phyloP scores from a whole-genome alignment of 1,140 invertebrate species.

The Condylostylus longicornis region DNA sequence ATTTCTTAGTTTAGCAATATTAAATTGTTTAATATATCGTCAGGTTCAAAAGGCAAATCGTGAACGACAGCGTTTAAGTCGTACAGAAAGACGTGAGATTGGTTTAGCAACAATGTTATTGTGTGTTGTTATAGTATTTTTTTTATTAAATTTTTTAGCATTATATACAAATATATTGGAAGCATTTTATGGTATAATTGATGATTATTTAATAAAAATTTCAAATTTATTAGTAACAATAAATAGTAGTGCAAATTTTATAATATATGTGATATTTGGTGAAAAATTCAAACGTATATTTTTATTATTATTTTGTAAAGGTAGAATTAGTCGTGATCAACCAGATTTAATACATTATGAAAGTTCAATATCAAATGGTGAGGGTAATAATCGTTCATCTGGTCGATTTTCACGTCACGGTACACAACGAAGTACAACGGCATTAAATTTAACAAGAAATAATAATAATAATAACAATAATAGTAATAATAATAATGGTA shows the following conservation, averaged over 20 bases:
- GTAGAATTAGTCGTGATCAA: conserved; percentile 43
- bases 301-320: conserved; percentile 68
- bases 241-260: conserved; percentile 93
- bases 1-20: conserved; percentile 63
- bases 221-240: conserved; percentile 89
- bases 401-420: conserved; percentile 47
- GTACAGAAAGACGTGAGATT: conserved; percentile 71
- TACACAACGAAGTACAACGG: conserved; percentile 36
- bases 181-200: conserved; percentile 48
- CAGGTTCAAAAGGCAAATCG: conserved; percentile 69
- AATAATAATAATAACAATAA: conserved; percentile 33
- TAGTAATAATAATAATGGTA: conserved; percentile 16
- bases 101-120: conserved; percentile 85
- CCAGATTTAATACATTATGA: conserved; percentile 63
- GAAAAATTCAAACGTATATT: conserved; percentile 89
- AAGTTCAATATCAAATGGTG: conserved; percentile 55
- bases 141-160: conserved; percentile 84
- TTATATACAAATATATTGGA: conserved; percentile 79
- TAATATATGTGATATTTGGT: conserved; percentile 94
- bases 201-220: conserved; percentile 64
- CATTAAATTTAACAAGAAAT: conserved; percentile 24
- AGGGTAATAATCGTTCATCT: conserved; percentile 42
- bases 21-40: conserved; percentile 80
- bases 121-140: conserved; percentile 85
- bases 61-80: conserved; percentile 63